phyloP scores from a whole-genome alignment of 2,888 invertebrate species.

The Molanna angustata region DNA sequence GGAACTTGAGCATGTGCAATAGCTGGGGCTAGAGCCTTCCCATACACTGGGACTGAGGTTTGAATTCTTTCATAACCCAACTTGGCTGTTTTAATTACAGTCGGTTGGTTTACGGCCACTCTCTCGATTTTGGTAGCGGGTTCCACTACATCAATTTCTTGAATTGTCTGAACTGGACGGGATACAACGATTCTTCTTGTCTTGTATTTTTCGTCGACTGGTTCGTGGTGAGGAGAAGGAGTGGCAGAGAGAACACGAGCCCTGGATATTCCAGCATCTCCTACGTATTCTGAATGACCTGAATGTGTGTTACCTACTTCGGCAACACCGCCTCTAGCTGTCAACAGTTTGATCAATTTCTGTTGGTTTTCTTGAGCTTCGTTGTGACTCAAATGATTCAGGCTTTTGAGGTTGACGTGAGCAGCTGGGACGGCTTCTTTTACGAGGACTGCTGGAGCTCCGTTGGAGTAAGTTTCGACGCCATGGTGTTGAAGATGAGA shows the following conservation, averaged over 20 bases:
- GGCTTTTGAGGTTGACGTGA: conserved; percentile 16
- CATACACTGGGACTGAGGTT: conserved; percentile 44
- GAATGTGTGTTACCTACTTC: conserved; percentile 43
- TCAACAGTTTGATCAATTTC: conserved; percentile 51
- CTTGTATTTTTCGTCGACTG: conserved; percentile 55
- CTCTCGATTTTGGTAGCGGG: conserved; percentile 58
- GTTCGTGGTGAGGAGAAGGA: conserved; percentile 51
- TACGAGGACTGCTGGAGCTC: conserved; percentile 33
- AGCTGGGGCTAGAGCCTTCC: conserved; percentile 33
- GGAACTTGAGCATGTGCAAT: conserved; percentile 31
- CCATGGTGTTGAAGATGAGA: conserved; percentile 20
- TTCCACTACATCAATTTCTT: conserved; percentile 58
- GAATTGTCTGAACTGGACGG: conserved; percentile 59
- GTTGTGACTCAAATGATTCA: conserved; percentile 37
- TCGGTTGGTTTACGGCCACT: conserved; percentile 56
- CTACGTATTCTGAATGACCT: conserved; percentile 40
- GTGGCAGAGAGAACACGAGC: conserved; percentile 58
- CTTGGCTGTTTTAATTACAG: conserved; percentile 48
- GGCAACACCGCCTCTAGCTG: conserved; percentile 44
- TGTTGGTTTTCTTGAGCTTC: conserved; percentile 46
- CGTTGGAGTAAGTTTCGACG: conserved; percentile 28
- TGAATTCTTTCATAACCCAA: conserved; percentile 47
- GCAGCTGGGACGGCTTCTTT: conserved; percentile 12
- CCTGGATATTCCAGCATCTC: conserved; percentile 47
- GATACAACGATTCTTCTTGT: conserved; percentile 61